Percentiles rank a stretch among this genome's conserved stretches.
phyloP scores from a whole-genome alignment of 2,113 vertebrate species.

The Ginglymostoma cirratum region DNA sequence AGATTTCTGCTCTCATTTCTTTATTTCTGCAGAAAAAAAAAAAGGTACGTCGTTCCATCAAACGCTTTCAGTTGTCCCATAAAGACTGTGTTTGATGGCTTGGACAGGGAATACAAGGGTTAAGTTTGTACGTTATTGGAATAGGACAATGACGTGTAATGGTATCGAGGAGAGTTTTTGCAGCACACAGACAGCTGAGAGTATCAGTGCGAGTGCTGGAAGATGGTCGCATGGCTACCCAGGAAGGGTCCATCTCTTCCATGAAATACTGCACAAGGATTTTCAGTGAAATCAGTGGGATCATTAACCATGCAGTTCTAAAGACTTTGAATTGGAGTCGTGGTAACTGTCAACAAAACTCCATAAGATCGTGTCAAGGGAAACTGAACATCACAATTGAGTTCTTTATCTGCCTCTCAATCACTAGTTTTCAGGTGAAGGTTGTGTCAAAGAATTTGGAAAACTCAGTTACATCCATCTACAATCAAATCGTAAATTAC shows the following conservation, averaged over 20 bases:
- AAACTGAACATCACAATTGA: too few species aligned
- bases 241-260: background rate
- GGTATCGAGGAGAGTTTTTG: background rate
- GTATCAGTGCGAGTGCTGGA: too few species aligned
- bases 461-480: too few species aligned
- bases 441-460: too few species aligned
- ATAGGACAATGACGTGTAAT: background rate
- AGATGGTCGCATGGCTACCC: background rate
- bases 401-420: too few species aligned
- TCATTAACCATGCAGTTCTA: background rate
- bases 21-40: background rate
- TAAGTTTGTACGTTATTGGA: background rate
- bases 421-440: too few species aligned
- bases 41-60: background rate
- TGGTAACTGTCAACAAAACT: background rate
- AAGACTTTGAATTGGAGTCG: too few species aligned
- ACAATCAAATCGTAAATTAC: too few species aligned
- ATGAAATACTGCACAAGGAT: background rate
- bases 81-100: background rate
- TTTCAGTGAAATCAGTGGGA: background rate
- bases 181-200: too few species aligned
- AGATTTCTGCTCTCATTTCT: slow-evolving; percentile 52
- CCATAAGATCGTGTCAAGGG: background rate
- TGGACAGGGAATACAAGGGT: background rate
- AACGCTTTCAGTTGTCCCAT: background rate